phyloP scores from a whole-genome alignment of 2,797 vertebrate species.

The Meda fulgida region DNA sequence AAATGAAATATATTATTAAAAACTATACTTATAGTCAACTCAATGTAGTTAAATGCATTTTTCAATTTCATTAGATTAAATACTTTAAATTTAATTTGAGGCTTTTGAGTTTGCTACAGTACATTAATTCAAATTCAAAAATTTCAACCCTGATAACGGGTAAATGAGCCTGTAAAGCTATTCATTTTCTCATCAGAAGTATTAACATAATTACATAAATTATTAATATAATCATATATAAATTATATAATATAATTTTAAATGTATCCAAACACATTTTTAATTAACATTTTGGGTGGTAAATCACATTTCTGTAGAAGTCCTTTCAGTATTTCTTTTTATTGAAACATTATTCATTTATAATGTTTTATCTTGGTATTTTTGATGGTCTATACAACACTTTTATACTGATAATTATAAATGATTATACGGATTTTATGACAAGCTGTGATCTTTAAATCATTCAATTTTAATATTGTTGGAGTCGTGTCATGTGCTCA shows the following conservation, averaged over 20 bases:
- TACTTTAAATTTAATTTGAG: too few species aligned
- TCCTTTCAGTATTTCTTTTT: not conserved
- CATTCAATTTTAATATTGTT: not conserved
- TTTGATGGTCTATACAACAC: not conserved
- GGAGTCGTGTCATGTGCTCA: slow-evolving; percentile 18
- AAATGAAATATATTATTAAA: not conserved
- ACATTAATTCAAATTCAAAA: not conserved
- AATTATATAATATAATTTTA: not conserved
- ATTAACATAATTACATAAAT: not conserved
- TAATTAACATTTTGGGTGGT: not conserved
- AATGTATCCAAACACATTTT: not conserved
- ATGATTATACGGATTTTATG: not conserved
- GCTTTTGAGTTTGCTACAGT: too few species aligned
- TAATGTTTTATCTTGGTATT: not conserved
- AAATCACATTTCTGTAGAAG: not conserved
- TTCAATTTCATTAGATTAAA: too few species aligned
- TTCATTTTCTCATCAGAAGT: not conserved
- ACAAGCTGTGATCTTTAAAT: not conserved
- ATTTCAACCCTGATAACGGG: not conserved
- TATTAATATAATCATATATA: not conserved
- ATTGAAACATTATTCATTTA: not conserved
- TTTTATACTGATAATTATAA: not conserved
- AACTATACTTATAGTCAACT: not conserved
- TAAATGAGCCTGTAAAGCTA: not conserved
- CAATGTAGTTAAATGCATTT: not conserved